Base-by-base conservation (phyloP, 2,888 invertebrate genomes). In the Protodeltote pygarga region DNA sequence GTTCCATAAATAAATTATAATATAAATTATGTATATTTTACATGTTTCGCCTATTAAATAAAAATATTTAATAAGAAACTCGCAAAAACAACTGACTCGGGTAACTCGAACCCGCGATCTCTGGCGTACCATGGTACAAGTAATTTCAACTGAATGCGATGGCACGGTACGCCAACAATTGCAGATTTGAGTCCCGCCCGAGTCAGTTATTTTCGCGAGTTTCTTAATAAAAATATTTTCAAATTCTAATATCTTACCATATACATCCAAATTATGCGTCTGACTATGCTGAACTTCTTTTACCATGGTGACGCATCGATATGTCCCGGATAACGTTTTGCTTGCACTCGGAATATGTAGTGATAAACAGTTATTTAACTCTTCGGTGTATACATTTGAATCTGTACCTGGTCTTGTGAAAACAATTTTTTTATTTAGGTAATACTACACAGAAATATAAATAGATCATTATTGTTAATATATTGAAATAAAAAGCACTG, bases 361-460 rank as follows among this genome's bases (percentile, higher is more conserved):
- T 15, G 73, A 79, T 14, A 85, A 32, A 24, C 79, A 75, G 9
- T 75, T 58, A 17, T 66, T 63, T 25, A 71, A 66, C 66, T 73
- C 69, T 47, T 83, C 85, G 38, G 79, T 77, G 70, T 78, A 87
- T 29, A 85, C 71, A 46, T 78, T 83, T 53, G 79, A 68, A 75
- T 75, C 75, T 71, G 76, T 85, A 87, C 83, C 91, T 91, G 83
- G 87, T 89, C 91, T 91, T 91, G 75, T 85, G 67, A 77, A 83
- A 89, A 82, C 65, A 89, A 81, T 79, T 71, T 71, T 77, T 65
- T 83, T 53, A 65, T 53, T 85, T 79, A 82, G 76, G 75, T n/a
- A n/a, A n/a, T n/a, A 70, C 71, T 60, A 55, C 58, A 39, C 35
- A 58, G 50, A 27, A 45, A 25, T 35, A 25, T 1, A 24, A 29